A percentile compares a stretch with the other conserved stretches of the same genome.
phyloP scores from a whole-genome alignment of 2,888 invertebrate species.

The Limnephilus auricula region DNA sequence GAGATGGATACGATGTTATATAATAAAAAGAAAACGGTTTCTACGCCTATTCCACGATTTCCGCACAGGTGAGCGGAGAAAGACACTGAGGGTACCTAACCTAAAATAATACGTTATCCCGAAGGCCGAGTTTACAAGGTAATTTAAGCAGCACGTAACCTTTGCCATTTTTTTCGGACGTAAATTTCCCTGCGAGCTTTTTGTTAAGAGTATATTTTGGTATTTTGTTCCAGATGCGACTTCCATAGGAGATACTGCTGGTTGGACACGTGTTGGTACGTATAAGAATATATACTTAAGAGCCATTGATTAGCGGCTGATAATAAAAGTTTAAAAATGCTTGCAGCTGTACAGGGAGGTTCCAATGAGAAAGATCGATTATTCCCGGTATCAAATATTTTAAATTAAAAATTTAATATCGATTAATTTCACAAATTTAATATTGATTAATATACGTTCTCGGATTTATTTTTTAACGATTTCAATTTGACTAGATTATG shows the following conservation, averaged over 20 bases:
- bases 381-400: too few relatives aligned
- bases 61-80: background rate
- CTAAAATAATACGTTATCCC: background rate
- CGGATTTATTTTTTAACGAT: too few relatives aligned
- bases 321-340: too few relatives aligned
- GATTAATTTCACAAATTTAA: too few relatives aligned
- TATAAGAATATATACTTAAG: background rate
- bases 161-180: background rate
- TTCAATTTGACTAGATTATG: too few relatives aligned
- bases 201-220: background rate
- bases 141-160: slow-evolving; percentile 20
- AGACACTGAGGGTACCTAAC: background rate
- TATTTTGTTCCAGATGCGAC: background rate
- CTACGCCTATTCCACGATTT: background rate
- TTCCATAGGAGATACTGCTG: background rate
- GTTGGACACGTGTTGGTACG: background rate
- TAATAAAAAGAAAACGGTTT: background rate
- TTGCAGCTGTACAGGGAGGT: too few relatives aligned
- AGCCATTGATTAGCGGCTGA: too few relatives aligned
- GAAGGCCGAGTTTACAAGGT: slow-evolving; percentile 13
- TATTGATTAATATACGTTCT: too few relatives aligned
- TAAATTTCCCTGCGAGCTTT: background rate
- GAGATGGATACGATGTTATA: background rate
- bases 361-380: too few relatives aligned
- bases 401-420: too few relatives aligned